Evolutionary conservation across 2,113 vertebrate species (phyloP).

Genomic region (Pavo muticus): DNA sequence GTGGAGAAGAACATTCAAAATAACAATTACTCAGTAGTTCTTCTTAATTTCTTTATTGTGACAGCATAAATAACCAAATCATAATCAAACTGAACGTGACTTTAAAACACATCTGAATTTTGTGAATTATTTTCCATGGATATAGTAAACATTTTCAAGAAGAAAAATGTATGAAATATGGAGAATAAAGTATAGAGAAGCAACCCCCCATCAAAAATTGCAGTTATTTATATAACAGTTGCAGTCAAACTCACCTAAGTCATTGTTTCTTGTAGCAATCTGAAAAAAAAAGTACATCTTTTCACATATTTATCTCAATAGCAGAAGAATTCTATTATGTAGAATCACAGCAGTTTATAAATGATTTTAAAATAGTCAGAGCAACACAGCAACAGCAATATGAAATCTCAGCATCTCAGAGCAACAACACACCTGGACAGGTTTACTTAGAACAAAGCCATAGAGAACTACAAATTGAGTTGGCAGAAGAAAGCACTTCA

Average conservation of each 20-base stretch:
- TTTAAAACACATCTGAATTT: slow-evolving; percentile 4
- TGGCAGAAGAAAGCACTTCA: slow-evolving; percentile 56
- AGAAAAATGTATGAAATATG: neutral
- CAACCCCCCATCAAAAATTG: neutral
- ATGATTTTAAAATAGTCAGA: neutral
- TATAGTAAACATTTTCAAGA: neutral
- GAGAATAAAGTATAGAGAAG: neutral
- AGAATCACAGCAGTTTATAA: neutral
- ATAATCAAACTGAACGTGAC: neutral
- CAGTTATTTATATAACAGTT: slow-evolving; percentile 1
- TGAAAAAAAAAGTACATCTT: neutral
- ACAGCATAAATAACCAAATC: slow-evolving; percentile 8
- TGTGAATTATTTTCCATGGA: neutral
- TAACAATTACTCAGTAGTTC: neutral
- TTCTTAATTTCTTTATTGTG: neutral
- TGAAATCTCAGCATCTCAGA: slow-evolving; percentile 6
- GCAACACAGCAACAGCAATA: neutral
- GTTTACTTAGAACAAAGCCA: slow-evolving; percentile 51
- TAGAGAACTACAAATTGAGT: slow-evolving; percentile 43
- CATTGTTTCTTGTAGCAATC: slow-evolving; percentile 43
- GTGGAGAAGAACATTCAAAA: neutral
- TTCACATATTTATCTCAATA: neutral
- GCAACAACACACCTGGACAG: slow-evolving; percentile 60
- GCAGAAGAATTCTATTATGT: neutral
- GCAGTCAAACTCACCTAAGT: slow-evolving; percentile 57